These are phyloP conservation scores for Tetragnatha montana DNA, from an alignment of 2,888 invertebrate species.

Conservation along the genomic window DNA sequence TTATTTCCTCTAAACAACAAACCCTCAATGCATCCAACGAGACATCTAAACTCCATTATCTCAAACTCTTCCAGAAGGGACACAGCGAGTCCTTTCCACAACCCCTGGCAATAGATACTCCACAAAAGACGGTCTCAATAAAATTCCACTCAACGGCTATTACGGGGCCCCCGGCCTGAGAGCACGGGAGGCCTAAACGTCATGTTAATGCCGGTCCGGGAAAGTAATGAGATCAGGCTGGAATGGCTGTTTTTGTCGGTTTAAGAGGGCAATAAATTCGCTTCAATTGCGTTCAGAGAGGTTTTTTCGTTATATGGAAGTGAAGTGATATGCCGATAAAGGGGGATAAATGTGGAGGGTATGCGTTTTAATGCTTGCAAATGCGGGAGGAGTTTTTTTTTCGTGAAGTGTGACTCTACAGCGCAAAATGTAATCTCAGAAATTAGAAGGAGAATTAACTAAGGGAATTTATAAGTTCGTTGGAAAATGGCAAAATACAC, in stretches of 20 bases:
- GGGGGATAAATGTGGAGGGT: neutral
- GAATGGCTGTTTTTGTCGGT: neutral
- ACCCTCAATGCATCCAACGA: neutral
- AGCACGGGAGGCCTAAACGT: neutral
- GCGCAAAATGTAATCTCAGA: too few species aligned
- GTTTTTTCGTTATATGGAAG: neutral
- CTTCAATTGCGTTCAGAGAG: neutral
- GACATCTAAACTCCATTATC: neutral
- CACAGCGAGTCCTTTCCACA: neutral
- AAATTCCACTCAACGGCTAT: neutral
- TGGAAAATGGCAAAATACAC: too few species aligned
- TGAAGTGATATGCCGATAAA: slow-evolving; percentile 1
- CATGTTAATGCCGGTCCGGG: neutral
- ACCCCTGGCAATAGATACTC: neutral
- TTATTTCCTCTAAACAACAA: neutral
- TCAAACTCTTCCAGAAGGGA: neutral
- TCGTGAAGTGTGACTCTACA: neutral
- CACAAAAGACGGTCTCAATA: neutral
- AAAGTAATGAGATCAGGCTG: neutral
- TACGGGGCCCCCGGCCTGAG: neutral
- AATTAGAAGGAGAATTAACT: too few species aligned
- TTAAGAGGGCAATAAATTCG: neutral
- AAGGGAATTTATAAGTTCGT: too few species aligned
- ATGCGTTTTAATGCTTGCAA: neutral
- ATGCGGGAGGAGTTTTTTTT: neutral